Conservation (phyloP, 2,113 vertebrate species). For the Tragelaphus scriptus region DNA sequence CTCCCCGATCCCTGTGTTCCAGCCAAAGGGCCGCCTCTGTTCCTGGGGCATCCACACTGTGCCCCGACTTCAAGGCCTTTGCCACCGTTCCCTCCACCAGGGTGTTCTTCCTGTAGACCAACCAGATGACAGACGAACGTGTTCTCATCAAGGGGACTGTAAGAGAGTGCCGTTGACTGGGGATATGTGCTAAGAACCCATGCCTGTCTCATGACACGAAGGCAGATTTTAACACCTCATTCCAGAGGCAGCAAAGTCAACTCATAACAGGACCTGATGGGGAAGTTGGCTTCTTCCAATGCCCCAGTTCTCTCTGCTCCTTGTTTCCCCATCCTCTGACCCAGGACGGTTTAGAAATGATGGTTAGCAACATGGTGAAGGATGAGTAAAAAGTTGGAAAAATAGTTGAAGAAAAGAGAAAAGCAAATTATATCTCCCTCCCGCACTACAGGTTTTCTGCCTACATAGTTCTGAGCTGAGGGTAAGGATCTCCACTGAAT, state of each 20-base stretch:
- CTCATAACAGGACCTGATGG: neutral
- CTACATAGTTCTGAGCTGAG: neutral
- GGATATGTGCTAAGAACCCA: neutral
- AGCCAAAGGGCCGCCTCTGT: neutral
- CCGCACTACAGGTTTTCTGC: neutral
- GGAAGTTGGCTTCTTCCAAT: neutral
- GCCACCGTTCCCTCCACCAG: neutral
- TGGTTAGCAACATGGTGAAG: neutral
- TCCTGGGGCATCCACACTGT: accelerated
- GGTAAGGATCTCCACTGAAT: no score
- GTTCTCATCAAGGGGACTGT: neutral
- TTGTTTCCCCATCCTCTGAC: neutral
- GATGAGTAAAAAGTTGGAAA: neutral
- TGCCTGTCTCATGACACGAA: neutral
- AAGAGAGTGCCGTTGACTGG: neutral
- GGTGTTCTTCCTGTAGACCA: neutral
- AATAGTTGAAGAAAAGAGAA: neutral
- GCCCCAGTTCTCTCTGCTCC: neutral
- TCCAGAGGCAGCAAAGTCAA: neutral
- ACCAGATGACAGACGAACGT: neutral
- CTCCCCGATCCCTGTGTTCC: neutral
- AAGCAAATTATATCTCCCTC: neutral
- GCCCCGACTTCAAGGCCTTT: neutral
- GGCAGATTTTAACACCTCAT: neutral
- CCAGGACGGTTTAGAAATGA: neutral